These are phyloP conservation scores for Pseudanteris insignis DNA, from an alignment of 2,888 invertebrate species.

Conservation along the genomic window DNA sequence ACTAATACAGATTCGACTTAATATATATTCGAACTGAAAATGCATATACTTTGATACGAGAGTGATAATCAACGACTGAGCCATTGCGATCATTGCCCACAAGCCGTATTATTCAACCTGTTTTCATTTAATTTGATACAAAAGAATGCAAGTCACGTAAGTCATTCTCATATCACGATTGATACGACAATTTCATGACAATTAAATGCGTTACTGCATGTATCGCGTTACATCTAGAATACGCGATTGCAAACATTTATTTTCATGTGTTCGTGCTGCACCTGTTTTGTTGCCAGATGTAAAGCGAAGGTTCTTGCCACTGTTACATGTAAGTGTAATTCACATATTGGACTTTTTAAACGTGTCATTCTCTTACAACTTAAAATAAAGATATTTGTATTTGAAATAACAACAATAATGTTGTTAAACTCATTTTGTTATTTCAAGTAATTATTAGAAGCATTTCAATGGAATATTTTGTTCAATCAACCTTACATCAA, in stretches of 20 bases:
- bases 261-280: neutral
- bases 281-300: conserved; percentile 1
- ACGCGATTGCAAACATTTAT: neutral
- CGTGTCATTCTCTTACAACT: no score
- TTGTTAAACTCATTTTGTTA: no score
- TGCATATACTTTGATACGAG: no score
- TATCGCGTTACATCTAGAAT: conserved; percentile 8
- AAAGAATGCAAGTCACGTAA: conserved; percentile 14
- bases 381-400: no score
- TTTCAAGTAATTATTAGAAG: no score
- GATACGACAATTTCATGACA: conserved; percentile 19
- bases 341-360: neutral
- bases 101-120: conserved; percentile 7
- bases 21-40: no score
- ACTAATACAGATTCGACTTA: no score
- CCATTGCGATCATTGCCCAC: neutral
- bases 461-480: no score
- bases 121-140: conserved; percentile 3
- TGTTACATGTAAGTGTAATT: neutral
- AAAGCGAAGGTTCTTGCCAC: conserved; percentile 10
- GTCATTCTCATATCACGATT: conserved; percentile 5
- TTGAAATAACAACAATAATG: no score
- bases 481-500: no score
- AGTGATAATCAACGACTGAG: no score
- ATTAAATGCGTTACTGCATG: conserved; percentile 9